Evolutionary conservation across 1,140 invertebrate genomes (phyloP), one percentile per base, ranked within the genome.

Genomic region (Eumaeus atala): DNA sequence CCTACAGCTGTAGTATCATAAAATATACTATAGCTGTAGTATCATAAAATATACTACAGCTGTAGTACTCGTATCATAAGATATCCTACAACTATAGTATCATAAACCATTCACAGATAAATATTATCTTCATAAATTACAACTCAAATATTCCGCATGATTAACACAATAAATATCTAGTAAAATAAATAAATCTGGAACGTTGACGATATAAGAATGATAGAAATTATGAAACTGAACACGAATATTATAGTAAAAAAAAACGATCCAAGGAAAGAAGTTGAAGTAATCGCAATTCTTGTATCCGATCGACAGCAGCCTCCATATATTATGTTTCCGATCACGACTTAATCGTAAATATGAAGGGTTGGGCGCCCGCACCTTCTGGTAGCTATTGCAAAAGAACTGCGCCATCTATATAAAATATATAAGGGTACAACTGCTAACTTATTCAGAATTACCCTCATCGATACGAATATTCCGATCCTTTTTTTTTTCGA

Each of bases 261-360:
- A 12, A 37, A 33, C 9, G 12, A 56, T 38, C 9, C 35, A 49
- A 28, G 21, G 36, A 56, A 56, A 56, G 48, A 21, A 49, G 35
- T 48, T 33, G 44, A 7, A 17, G 40, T 16, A 36, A 59, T 54
- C 59, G 10, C 51, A 21, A 33, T 51, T 16, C 14, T 44, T 44
- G 40, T 44, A 44, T 44, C 52, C 61, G 69, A 77, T 76, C 74
- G 74, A 68, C 61, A 76, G 78, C 78, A 78, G 79, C 47, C 17
- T 34, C 58, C 63, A 60, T 75, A 72, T 73, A 73, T 81, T 83
- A 83, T 77, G 71, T 81, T 84, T 81, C 77, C 72, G 77, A 76
- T 84, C 77, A 81, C 77, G 80, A 67, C 72, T 79, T 79, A 78
- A 79, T 84, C 77, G 77, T 84, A 81, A 84, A 84, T 80, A 84